Evolutionary conservation across 2,888 invertebrate genomes (phyloP), one percentile per base, ranked within the genome.

Genomic region (Pterobdella sp.): DNA sequence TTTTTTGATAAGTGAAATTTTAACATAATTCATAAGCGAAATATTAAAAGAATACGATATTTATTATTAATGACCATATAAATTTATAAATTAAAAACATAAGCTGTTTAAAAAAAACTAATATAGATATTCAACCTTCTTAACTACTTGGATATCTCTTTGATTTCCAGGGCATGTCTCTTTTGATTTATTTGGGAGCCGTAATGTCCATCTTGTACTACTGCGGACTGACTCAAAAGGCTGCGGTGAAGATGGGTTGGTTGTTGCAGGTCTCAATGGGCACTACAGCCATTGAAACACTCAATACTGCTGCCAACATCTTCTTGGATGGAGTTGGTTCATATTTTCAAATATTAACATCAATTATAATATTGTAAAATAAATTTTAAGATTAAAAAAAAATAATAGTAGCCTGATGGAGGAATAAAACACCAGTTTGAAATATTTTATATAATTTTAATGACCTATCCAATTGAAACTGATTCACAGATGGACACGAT

Each of bases 181-280:
- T 94, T 29, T 91, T 97, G 72, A 92, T 92, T 85, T 96, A 95
- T 88, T 91, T 97, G 84, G 91, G 93, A 80, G 92, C 94, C 85
- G 85, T 91, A 77, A 91, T 95, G 35, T 91, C 93, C 79, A 88
- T 96, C 0, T 84, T 96, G 42, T 94, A 93, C 85, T 93, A 91
- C 85, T 87, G 90, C 83, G 94, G 94, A 0, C 87, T 89, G 0
- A 90, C 96, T 88, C 94, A 95, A 84, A 89, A 88, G 86, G 84
- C 93, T 74, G 90, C 94, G 36, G 80, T 88, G 32, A 90, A 90
- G 81, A 83, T 95, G 42, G 95, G 94, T 0, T 88, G 89, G 85
- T 80, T 90, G n/a, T 85, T 95, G 79, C 79, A 80, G 72, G 82
- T 85, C 29, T 82, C 89, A 0, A 84, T 93, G 84, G 90, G 89